These are phyloP conservation scores for Gymnocheta viridis DNA, from an alignment of 2,888 invertebrate species.

Conservation along the genomic window DNA sequence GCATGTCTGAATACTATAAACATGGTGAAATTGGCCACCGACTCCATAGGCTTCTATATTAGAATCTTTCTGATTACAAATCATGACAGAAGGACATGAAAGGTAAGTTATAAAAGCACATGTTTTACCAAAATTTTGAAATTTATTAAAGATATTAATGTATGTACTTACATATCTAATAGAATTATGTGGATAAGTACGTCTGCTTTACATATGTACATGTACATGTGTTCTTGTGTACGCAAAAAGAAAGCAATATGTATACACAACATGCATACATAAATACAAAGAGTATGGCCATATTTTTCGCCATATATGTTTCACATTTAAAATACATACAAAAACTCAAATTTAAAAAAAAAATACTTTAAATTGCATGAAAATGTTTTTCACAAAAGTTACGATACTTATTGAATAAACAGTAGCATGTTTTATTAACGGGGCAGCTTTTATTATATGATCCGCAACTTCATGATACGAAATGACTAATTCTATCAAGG, in stretches of 20 bases:
- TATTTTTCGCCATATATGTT: background rate
- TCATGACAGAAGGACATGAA: slow-evolving; percentile 96
- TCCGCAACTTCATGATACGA: too few species aligned
- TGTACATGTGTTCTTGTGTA: background rate
- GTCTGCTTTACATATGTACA: background rate
- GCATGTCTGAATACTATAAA: slow-evolving; percentile 90
- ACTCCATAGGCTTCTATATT: slow-evolving; percentile 90
- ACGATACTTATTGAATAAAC: too few species aligned
- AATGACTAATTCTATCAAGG: too few species aligned
- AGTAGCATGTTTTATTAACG: too few species aligned
- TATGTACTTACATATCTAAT: background rate
- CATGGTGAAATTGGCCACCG: slow-evolving; percentile 89
- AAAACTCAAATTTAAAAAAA: background rate
- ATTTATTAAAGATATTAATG: background rate
- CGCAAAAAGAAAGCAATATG: background rate
- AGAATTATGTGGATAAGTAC: background rate
- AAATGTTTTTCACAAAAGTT: too few species aligned
- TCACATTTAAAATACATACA: background rate
- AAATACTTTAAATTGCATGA: too few species aligned
- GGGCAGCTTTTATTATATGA: too few species aligned
- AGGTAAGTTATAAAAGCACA: slow-evolving; percentile 86
- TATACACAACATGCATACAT: too few species aligned
- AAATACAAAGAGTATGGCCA: background rate
- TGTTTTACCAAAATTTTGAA: background rate
- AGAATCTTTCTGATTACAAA: slow-evolving; percentile 92